A percentile compares a stretch with the other conserved stretches of the same genome.
These are phyloP conservation scores for Stenolophus ochropezus DNA, from an alignment of 2,888 invertebrate species.

Conservation along the genomic window DNA sequence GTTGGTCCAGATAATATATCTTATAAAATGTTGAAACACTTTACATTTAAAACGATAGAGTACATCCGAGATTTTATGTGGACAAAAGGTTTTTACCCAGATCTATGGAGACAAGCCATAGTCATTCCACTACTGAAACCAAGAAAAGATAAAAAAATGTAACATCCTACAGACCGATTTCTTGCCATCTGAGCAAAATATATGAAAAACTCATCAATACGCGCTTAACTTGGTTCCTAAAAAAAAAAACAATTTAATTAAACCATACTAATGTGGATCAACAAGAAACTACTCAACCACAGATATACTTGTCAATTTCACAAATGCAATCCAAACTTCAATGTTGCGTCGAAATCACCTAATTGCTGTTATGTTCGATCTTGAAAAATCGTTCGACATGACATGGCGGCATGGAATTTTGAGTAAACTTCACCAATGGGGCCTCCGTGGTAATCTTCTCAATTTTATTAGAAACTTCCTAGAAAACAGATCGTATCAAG, in stretches of 20 bases:
- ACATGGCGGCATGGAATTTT: neutral
- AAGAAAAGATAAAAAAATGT: neutral
- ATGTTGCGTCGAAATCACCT: neutral
- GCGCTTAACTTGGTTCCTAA: neutral
- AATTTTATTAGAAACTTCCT: neutral
- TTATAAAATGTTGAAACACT: neutral
- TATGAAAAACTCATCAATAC: neutral
- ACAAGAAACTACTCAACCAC: neutral
- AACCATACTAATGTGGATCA: neutral
- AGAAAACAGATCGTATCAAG: neutral
- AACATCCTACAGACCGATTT: constrained; percentile 4
- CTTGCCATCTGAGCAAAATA: neutral
- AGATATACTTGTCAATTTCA: neutral
- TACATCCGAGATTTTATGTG: neutral
- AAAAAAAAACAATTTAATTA: neutral
- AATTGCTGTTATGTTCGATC: neutral
- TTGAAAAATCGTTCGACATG: neutral
- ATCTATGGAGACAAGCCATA: neutral
- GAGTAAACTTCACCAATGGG: neutral
- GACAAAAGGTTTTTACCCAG: neutral
- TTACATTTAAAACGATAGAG: neutral
- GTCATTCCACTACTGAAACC: neutral
- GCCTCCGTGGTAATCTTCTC: too few relatives aligned
- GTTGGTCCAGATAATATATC: neutral
- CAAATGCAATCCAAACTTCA: neutral